phyloP scores from a whole-genome alignment of 2,113 vertebrate genomes.

The Microtus montanus region DNA sequence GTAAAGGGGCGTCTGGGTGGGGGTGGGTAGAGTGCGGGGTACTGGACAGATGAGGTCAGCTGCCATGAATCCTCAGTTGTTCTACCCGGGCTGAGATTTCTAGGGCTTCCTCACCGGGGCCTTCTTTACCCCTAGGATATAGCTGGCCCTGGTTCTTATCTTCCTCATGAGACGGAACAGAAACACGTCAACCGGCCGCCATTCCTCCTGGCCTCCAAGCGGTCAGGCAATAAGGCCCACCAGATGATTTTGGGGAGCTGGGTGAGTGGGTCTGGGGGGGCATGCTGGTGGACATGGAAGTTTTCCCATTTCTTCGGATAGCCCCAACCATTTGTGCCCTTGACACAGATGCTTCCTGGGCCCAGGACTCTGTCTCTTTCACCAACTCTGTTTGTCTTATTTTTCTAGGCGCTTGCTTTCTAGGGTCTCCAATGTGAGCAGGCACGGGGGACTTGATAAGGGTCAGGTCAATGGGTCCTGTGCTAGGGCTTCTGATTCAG shows the following conservation, averaged over 20 bases:
- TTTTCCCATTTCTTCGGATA: neutral
- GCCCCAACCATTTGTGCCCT: neutral
- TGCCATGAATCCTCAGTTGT: neutral
- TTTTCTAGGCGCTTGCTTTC: neutral
- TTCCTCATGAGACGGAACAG: slow-evolving; percentile 34
- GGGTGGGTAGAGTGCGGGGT: neutral
- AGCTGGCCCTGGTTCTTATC: slow-evolving; percentile 79
- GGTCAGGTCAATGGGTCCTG: neutral
- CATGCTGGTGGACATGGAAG: neutral
- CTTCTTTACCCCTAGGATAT: slow-evolving; percentile 64
- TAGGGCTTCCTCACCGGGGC: neutral
- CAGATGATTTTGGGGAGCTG: slow-evolving; percentile 68
- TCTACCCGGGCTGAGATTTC: neutral
- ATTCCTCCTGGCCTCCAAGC: slow-evolving; percentile 82
- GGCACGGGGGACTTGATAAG: neutral
- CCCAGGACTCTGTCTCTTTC: no score
- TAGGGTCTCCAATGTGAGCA: neutral
- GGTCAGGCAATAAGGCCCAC: slow-evolving; percentile 61
- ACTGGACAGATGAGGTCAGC: neutral
- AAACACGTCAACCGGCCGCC: slow-evolving; percentile 65
- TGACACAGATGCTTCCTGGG: neutral
- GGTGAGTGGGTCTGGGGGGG: slow-evolving; percentile 70
- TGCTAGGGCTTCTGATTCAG: neutral
- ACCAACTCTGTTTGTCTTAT: neutral
- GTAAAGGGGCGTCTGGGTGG: neutral